phyloP scores from a whole-genome alignment of 2,888 invertebrate species.

The Crepidodera aurea region DNA sequence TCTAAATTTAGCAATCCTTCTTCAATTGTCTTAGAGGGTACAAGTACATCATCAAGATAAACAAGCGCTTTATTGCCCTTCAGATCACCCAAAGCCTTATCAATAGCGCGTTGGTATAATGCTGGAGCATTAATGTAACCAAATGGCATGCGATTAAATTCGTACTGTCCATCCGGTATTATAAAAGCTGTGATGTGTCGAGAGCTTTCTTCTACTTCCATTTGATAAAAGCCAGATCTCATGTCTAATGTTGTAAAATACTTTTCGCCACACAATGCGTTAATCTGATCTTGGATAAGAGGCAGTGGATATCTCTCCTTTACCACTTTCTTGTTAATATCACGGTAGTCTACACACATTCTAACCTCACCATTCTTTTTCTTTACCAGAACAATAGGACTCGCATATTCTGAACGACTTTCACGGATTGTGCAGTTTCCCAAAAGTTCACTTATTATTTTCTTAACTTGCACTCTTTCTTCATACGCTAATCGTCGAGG shows the following conservation, averaged over 20 bases:
- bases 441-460: slow-evolving; percentile 35
- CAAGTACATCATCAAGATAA: slow-evolving; percentile 43
- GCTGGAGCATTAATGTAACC: slow-evolving; percentile 41
- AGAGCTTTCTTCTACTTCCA: no score
- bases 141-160: slow-evolving; percentile 50
- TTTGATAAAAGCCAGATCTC: slow-evolving; percentile 17
- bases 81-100: slow-evolving; percentile 35
- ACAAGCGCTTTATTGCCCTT: slow-evolving; percentile 23
- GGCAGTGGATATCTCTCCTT: slow-evolving; percentile 32
- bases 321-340: slow-evolving; percentile 35
- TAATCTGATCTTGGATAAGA: slow-evolving; percentile 37
- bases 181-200: slow-evolving; percentile 50
- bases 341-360: slow-evolving; percentile 38
- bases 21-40: slow-evolving; percentile 34
- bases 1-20: slow-evolving; percentile 36
- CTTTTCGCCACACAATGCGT: not conserved
- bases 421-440: slow-evolving; percentile 35
- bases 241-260: slow-evolving; percentile 45
- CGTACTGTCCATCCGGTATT: slow-evolving; percentile 52
- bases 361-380: slow-evolving; percentile 36
- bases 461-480: slow-evolving; percentile 30
- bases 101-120: slow-evolving; percentile 36
- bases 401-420: slow-evolving; percentile 40
- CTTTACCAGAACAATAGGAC: slow-evolving; percentile 40
- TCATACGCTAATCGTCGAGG: slow-evolving; percentile 33